Conservation (phyloP, 2,888 invertebrate genomes). For the Mallateleia sp. region DNA sequence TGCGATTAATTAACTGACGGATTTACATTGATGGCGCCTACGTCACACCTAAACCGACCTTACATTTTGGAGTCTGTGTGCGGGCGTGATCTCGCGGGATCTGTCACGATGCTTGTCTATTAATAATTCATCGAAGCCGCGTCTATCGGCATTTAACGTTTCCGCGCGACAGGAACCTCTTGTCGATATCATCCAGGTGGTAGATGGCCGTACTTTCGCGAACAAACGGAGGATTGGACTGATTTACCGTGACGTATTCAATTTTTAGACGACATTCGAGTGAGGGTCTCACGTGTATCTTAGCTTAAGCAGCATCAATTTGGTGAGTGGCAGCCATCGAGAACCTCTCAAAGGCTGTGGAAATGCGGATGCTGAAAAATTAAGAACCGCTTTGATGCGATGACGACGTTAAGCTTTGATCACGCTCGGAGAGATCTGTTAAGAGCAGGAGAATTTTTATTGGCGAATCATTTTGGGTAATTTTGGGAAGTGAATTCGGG, state of each 20-base stretch:
- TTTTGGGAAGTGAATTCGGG: not conserved
- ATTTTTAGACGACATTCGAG: constrained; percentile 18
- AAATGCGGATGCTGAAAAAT: not conserved
- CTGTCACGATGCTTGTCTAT: constrained; percentile 43
- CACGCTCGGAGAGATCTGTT: not conserved
- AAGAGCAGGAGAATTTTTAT: constrained; percentile 4
- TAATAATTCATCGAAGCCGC: constrained; percentile 65
- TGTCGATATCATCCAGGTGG: constrained; percentile 46
- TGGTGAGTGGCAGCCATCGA: not conserved
- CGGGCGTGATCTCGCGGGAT: constrained; percentile 21
- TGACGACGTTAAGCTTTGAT: constrained; percentile 21
- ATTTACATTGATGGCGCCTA: constrained; percentile 67
- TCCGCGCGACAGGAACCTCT: constrained; percentile 47
- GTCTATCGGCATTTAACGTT: constrained; percentile 61
- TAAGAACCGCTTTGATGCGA: constrained; percentile 10
- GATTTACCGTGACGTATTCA: constrained; percentile 21
- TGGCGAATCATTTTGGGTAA: constrained; percentile 17
- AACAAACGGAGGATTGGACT: constrained; percentile 19
- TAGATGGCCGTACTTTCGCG: constrained; percentile 37
- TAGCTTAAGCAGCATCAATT: constrained; percentile 9
- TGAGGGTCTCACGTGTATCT: not conserved
- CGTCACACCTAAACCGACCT: constrained; percentile 34
- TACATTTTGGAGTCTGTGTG: constrained; percentile 14
- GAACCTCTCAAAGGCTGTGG: not conserved
- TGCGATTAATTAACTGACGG: constrained; percentile 77